Percentiles rank a stretch among this genome's conserved stretches.
Conservation (phyloP, 2,888 invertebrate species). For the Operophtera brumata region DNA sequence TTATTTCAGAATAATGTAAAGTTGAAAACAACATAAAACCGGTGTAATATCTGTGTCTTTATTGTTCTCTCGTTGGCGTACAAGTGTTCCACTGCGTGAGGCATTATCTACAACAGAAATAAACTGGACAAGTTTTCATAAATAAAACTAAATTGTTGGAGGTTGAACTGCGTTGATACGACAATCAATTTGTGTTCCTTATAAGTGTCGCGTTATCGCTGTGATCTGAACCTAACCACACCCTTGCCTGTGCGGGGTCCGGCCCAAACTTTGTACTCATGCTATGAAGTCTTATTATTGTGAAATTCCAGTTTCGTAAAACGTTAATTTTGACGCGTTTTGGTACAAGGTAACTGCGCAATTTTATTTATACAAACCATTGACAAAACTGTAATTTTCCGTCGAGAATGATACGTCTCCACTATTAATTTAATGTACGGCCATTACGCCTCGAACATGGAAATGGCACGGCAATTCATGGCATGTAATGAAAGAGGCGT, state of each 20-base stretch:
- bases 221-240: conserved; percentile 44
- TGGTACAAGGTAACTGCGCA: conserved; percentile 15
- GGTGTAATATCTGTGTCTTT: conserved; percentile 35
- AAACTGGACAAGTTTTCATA: conserved; percentile 22
- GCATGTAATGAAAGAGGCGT: conserved; percentile 63
- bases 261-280: conserved; percentile 32
- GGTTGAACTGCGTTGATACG: conserved; percentile 45
- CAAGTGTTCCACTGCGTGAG: conserved; percentile 26
- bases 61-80: conserved; percentile 31
- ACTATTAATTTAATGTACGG: conserved; percentile 53
- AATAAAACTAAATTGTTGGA: conserved; percentile 33
- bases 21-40: conserved; percentile 32
- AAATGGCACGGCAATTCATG: conserved; percentile 60
- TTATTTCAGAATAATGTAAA: conserved; percentile 34
- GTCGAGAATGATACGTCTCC: conserved; percentile 41
- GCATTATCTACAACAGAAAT: conserved; percentile 26
- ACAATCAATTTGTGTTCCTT: conserved; percentile 62
- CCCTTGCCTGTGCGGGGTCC: too few species aligned
- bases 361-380: conserved; percentile 41
- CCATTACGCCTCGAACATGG: conserved; percentile 59
- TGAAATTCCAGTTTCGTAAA: conserved; percentile 21
- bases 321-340: conserved; percentile 20
- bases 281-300: conserved; percentile 19
- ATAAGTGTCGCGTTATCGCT: conserved; percentile 57
- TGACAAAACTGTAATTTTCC: conserved; percentile 52